phyloP scores from a whole-genome alignment of 2,888 invertebrate species.

The Anthophora plumipes region DNA sequence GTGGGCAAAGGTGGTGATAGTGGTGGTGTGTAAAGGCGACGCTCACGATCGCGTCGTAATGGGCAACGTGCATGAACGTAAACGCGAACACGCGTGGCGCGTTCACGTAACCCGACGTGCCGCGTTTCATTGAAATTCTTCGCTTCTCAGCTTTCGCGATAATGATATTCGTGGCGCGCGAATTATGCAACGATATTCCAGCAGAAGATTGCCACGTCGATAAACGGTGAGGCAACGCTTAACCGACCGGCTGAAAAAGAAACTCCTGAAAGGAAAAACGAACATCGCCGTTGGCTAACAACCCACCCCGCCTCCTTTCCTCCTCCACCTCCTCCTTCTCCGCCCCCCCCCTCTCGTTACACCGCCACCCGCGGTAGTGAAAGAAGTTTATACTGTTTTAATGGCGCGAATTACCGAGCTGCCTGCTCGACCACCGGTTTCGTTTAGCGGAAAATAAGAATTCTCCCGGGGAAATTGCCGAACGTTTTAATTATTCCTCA shows the following conservation, averaged over 20 bases:
- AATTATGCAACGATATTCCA: conserved; percentile 52
- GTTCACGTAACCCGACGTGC: conserved; percentile 34
- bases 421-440: not conserved
- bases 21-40: conserved; percentile 14
- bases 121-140: conserved; percentile 52
- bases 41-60: conserved; percentile 39
- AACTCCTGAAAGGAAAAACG: conserved; percentile 25
- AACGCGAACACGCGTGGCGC: not conserved
- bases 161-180: conserved; percentile 56
- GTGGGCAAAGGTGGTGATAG: not conserved
- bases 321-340: too few species aligned
- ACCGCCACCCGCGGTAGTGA: not conserved
- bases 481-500: conserved; percentile 41
- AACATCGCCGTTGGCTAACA: conserved; percentile 15
- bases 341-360: too few species aligned
- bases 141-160: conserved; percentile 57
- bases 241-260: conserved; percentile 17
- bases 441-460: conserved; percentile 30
- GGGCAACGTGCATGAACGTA: not conserved
- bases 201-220: conserved; percentile 52
- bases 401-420: conserved; percentile 41
- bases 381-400: conserved; percentile 39
- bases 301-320: not conserved
- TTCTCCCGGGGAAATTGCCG: conserved; percentile 15
- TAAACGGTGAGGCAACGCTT: conserved; percentile 45